phyloP scores from a whole-genome alignment of 2,888 invertebrate genomes.

The Pseudococcus jackbeardsleyi region DNA sequence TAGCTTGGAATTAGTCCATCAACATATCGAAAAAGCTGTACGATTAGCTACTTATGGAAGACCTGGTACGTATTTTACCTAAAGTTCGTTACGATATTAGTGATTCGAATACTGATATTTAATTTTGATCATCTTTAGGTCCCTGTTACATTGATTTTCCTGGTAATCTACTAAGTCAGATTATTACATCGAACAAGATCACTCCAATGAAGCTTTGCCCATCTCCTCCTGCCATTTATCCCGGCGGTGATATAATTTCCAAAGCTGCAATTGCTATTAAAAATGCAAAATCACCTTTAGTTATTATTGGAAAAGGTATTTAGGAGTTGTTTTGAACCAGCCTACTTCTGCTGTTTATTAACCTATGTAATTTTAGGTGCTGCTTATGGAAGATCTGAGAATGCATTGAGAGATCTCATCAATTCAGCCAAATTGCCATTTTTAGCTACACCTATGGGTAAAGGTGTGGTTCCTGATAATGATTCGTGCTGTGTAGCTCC shows the following conservation, averaged over 20 bases:
- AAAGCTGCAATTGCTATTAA: constrained; percentile 79
- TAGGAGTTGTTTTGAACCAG: constrained; percentile 66
- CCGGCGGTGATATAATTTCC: constrained; percentile 79
- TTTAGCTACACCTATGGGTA: constrained; percentile 94
- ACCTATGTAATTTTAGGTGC: constrained; percentile 76
- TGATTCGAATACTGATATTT: background rate
- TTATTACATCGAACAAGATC: constrained; percentile 69
- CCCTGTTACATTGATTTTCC: constrained; percentile 92
- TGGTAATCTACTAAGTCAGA: constrained; percentile 81
- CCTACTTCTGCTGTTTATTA: too few species aligned
- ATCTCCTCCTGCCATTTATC: constrained; percentile 78
- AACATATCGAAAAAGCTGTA: constrained; percentile 93
- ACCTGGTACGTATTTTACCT: constrained; percentile 76
- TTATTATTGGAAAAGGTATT: constrained; percentile 88
- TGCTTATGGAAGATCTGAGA: constrained; percentile 85
- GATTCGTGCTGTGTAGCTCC: constrained; percentile 80
- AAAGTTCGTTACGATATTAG: background rate
- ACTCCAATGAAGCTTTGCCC: constrained; percentile 70
- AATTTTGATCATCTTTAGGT: constrained; percentile 68
- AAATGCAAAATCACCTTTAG: constrained; percentile 83
- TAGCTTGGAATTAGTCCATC: constrained; percentile 84
- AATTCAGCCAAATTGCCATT: constrained; percentile 84
- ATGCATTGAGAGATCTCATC: constrained; percentile 79
- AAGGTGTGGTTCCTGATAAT: constrained; percentile 72
- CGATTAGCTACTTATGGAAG: constrained; percentile 86